Base-by-base conservation (phyloP, 2,113 vertebrate species). In the Illadopsis cleaveri region DNA sequence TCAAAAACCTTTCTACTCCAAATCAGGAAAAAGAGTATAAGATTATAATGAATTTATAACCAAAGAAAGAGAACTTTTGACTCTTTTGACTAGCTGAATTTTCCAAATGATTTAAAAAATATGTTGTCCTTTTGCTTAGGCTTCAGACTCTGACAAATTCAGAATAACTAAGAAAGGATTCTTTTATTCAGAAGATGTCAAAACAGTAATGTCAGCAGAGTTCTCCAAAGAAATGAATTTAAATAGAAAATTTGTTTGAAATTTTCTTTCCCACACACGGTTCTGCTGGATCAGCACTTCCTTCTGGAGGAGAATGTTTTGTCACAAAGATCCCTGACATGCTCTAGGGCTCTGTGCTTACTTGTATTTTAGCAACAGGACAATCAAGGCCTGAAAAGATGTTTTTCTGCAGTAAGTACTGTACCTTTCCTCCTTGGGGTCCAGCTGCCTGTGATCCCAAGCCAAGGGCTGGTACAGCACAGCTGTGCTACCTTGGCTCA, bases 181-280 rank as follows among this genome's bases (percentile, higher is more conserved):
- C 37, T 90, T 96, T 70, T 71, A 86, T 86, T 92, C 76, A 77
- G 86, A 72, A 83, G 76, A 62, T 42, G 89, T 83, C 93, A 96
- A 95, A 97, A 77, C 62, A 93, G 65, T 72, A 82, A 92, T 35
- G 62, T 70, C 71, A 88, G 71, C 14, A 81, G 24, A 44, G 16
- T 44, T 83, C 58, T 95, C 54, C 68, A 77, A 81, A 94, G 22
- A 82, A 85, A 88, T 48, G 4, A 53, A 73, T 78, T 92, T 50
- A 89, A 89, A 87, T 10, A 78, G 68, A 73, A 93, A 86, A 89
- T 71, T 62, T 1, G 75, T 70, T 47, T 77, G 35, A 83, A 92
- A 94, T 71, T 85, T 86, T 62, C 21, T 86, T 91, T 68, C 28
- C 20, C n/a, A 28, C 25, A 89, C 25, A 22, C 31, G 38, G 21